Evolutionary conservation across 2,888 invertebrate genomes (phyloP).

Genomic region (Aromia moschata): DNA sequence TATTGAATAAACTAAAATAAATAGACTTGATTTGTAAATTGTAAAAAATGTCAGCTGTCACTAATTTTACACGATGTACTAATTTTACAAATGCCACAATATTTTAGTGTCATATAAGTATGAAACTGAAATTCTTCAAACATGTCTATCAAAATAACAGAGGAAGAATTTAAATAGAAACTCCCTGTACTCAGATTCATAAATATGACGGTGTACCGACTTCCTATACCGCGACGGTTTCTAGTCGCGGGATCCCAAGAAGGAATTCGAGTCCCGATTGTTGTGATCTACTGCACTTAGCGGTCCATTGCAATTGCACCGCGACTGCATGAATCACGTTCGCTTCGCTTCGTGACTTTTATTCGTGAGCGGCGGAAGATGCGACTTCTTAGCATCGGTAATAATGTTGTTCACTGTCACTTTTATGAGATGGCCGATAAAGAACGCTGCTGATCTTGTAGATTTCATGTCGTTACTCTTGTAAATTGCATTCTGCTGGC

Average conservation of each 20-base stretch:
- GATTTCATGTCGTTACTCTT: constrained; percentile 46
- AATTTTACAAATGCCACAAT: too few species aligned
- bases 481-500: constrained; percentile 39
- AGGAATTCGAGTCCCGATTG: constrained; percentile 29
- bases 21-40: too few species aligned
- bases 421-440: constrained; percentile 53
- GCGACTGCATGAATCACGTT: constrained; percentile 58
- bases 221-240: constrained; percentile 18
- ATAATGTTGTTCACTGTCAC: constrained; percentile 58
- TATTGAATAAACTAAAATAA: too few species aligned
- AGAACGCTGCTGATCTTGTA: constrained; percentile 50
- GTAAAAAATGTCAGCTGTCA: too few species aligned
- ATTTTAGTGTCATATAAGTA: too few species aligned
- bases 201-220: constrained; percentile 14
- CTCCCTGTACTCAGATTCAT: constrained; percentile 7
- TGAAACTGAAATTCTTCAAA: too few species aligned
- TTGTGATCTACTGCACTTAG: constrained; percentile 42
- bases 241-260: background rate
- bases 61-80: too few species aligned
- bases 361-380: constrained; percentile 50
- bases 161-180: too few species aligned
- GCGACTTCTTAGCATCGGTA: constrained; percentile 48
- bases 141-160: too few species aligned
- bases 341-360: constrained; percentile 53
- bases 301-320: constrained; percentile 30